These are phyloP conservation scores for Campylorhamphus procurvoides DNA, from an alignment of 2,113 vertebrate genomes.

Conservation along the genomic window DNA sequence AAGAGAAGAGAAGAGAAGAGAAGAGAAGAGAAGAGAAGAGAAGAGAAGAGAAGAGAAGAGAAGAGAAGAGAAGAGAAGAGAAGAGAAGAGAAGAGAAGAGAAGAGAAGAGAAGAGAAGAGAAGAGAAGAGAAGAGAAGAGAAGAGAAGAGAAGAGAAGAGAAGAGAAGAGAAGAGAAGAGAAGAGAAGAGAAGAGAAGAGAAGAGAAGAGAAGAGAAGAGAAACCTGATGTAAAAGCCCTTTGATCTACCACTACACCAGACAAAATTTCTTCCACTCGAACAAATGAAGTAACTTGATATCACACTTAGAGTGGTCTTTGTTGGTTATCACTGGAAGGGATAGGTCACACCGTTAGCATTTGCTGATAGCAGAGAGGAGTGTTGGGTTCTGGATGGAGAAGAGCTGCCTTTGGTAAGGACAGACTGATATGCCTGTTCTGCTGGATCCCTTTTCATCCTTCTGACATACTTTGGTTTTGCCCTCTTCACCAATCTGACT, in stretches of 20 bases:
- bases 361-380: constrained; percentile 11
- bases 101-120: no score
- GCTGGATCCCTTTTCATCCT: not conserved
- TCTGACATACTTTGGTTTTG: not conserved
- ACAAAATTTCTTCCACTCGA: constrained; percentile 39
- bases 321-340: not conserved
- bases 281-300: constrained; percentile 34
- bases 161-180: no score
- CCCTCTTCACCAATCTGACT: not conserved
- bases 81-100: no score
- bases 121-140: no score
- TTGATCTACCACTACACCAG: constrained; percentile 31
- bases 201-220: not conserved
- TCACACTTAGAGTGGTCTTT: not conserved
- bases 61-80: no score
- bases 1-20: no score
- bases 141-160: no score
- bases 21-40: no score
- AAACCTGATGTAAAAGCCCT: not conserved
- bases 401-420: not conserved
- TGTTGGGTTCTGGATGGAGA: not conserved
- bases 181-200: no score
- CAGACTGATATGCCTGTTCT: not conserved
- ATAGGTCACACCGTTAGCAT: not conserved
- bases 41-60: no score